Conservation (phyloP, 2,888 invertebrate genomes). For the Callosobruchus maculatus region DNA sequence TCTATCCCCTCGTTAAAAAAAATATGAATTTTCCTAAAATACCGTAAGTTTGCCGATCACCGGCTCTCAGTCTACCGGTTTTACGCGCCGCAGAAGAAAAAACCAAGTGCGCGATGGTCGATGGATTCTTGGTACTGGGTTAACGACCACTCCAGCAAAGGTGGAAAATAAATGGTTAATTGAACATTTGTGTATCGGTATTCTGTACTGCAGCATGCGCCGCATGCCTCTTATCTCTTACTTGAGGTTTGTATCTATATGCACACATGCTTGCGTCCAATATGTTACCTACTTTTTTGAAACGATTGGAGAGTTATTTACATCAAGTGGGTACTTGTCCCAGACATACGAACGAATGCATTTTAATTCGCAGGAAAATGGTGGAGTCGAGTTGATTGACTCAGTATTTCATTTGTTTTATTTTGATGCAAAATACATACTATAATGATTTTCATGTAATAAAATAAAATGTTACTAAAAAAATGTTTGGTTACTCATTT, state of each 20-base stretch:
- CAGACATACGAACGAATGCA: background rate
- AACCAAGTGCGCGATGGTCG: background rate
- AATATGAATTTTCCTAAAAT: no score
- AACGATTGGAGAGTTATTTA: background rate
- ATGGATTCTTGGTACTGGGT: background rate
- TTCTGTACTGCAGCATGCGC: background rate
- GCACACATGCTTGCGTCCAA: background rate
- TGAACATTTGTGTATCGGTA: background rate
- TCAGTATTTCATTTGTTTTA: no score
- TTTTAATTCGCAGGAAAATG: background rate
- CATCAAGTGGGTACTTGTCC: background rate
- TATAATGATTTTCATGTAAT: no score
- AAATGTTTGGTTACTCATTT: no score
- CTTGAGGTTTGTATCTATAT: background rate
- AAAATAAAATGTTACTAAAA: no score
- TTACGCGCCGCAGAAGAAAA: background rate
- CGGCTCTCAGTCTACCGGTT: no score
- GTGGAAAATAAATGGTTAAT: background rate
- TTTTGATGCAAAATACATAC: no score
- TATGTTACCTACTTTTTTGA: background rate
- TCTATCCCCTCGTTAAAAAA: no score
- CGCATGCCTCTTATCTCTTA: background rate
- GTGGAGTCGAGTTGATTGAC: no score
- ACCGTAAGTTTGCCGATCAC: no score
- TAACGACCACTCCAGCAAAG: background rate